These are phyloP conservation scores for Ditula angustiorana DNA, from an alignment of 2,888 invertebrate species.

Conservation along the genomic window DNA sequence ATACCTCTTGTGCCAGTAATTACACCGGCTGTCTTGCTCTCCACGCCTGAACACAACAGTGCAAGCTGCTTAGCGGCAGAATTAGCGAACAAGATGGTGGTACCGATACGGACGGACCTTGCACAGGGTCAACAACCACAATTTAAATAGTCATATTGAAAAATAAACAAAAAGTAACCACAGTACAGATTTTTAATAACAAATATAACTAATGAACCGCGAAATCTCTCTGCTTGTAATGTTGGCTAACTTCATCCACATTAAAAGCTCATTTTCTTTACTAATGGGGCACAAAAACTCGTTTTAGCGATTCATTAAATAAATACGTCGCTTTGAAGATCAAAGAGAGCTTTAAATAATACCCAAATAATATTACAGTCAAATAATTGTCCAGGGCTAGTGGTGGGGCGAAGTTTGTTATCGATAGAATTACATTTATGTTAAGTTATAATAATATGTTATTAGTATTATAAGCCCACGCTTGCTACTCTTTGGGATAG, in stretches of 20 bases:
- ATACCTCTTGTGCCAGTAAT: too few relatives aligned
- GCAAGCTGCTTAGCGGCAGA: too few relatives aligned
- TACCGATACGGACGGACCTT: too few relatives aligned
- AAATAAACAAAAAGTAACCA: too few relatives aligned
- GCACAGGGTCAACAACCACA: too few relatives aligned
- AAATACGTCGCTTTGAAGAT: conserved; percentile 62
- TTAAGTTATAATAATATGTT: neutral
- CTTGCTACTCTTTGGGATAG: too few relatives aligned
- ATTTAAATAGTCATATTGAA: too few relatives aligned
- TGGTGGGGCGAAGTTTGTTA: conserved; percentile 41
- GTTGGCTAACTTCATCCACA: conserved; percentile 16
- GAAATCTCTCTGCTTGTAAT: neutral
- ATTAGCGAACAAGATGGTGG: too few relatives aligned
- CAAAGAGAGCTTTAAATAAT: conserved; percentile 69
- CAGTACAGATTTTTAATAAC: too few relatives aligned
- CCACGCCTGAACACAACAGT: too few relatives aligned
- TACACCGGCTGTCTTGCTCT: too few relatives aligned
- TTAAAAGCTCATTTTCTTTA: conserved; percentile 31
- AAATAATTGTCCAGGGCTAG: conserved; percentile 56
- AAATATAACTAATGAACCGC: neutral
- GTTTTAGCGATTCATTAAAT: conserved; percentile 37
- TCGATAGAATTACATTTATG: conserved; percentile 1
- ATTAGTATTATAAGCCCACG: too few relatives aligned
- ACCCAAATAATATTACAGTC: conserved; percentile 68
- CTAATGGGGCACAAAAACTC: conserved; percentile 30